Base-by-base conservation (phyloP, 2,797 vertebrate genomes). In the Helostoma temminkii region DNA sequence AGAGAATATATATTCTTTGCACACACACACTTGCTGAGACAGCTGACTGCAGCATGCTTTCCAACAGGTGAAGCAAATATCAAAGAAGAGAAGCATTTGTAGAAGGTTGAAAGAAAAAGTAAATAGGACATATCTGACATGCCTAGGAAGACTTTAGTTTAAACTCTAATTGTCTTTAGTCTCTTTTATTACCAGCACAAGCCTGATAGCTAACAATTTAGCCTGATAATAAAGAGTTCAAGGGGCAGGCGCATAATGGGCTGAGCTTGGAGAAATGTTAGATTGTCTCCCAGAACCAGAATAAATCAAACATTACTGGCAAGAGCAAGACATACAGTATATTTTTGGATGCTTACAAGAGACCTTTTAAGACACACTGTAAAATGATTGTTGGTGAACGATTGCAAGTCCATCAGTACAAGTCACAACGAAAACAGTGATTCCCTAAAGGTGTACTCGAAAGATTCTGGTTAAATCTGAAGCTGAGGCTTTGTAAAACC, bases 51-150 rank as follows among this genome's bases (percentile, higher is more conserved):
- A 16, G 15, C 30, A 50, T 19, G 42, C 60, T 45, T 25, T 53
- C 52, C 26, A 22, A 59, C 58, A 48, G 64, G 21, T 59, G 56
- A 57, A 11, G 21, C 52, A 69, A 49, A 78, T 76, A 71, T 74
- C 34, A 74, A 68, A 78, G 61, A 32, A 26, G 49, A 22, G 19
- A 50, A 70, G 37, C 30, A 43, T 58, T 36, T 36, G 62, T 50
- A 22, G 67, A 46, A 21, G 48, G 49, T 59, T 62, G 18, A 53
- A 69, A 48, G 62, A 45, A 48, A 69, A 66, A 8, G 55, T 9
- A 75, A 76, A 60, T 1, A 10, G 15, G 32, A 45, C 9, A 9
- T 22, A 56, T 59, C 50, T 47, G 67, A 63, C 65, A 32, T 30
- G 8, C 55, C 63, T 32, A 25, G 54, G 55, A 41, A 36, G 55